phyloP scores from a whole-genome alignment of 1,140 invertebrate genomes.

The Holcopasites calliopsidis region DNA sequence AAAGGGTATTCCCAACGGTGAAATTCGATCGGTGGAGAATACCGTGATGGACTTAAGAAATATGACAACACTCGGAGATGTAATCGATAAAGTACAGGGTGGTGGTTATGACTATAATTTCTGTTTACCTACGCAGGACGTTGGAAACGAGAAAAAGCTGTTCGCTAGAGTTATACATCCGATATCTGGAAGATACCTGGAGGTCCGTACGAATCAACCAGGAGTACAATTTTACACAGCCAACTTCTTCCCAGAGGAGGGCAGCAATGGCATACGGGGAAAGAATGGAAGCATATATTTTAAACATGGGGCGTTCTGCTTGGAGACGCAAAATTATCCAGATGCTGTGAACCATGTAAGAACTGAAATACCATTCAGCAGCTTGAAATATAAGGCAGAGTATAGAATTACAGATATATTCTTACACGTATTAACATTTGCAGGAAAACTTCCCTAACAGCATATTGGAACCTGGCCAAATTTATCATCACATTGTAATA shows the following conservation, averaged over 20 bases:
- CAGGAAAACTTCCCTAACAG: slow-evolving; percentile 87
- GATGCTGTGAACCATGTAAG: slow-evolving; percentile 92
- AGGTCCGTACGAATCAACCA: slow-evolving; percentile 91
- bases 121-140: slow-evolving; percentile 77
- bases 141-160: slow-evolving; percentile 49
- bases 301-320: slow-evolving; percentile 90
- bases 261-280: slow-evolving; percentile 80
- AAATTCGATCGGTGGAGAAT: slow-evolving; percentile 81
- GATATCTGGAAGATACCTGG: slow-evolving; percentile 85
- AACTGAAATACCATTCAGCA: slow-evolving; percentile 8
- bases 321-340: slow-evolving; percentile 96
- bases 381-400: too few species aligned
- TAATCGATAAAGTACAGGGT: slow-evolving; percentile 75
- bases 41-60: slow-evolving; percentile 83
- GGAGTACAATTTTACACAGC: slow-evolving; percentile 95
- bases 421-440: too few species aligned
- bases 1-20: slow-evolving; percentile 90
- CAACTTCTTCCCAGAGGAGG: slow-evolving; percentile 84
- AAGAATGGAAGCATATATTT: slow-evolving; percentile 86
- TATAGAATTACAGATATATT: too few species aligned
- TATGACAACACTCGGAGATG: slow-evolving; percentile 78
- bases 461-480: slow-evolving; percentile 86
- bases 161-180: slow-evolving; percentile 84
- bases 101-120: slow-evolving; percentile 86
- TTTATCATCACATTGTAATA: slow-evolving; percentile 83